Conservation (phyloP, 1,140 invertebrate species). For the Plutomurus gul region DNA sequence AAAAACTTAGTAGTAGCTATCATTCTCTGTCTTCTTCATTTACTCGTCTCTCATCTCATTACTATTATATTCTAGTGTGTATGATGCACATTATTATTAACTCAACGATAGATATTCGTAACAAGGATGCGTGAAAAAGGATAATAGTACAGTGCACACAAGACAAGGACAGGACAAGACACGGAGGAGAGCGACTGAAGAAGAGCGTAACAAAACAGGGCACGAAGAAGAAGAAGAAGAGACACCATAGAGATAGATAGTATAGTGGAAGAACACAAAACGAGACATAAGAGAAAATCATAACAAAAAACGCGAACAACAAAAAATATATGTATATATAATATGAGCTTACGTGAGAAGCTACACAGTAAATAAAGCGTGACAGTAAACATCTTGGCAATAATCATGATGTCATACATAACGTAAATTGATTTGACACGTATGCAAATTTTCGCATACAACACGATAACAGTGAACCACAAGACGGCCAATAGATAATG, state of each 20-base stretch:
- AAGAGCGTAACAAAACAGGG: no score
- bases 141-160: not conserved
- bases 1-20: not conserved
- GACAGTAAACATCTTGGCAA: not conserved
- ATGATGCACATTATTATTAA: not conserved
- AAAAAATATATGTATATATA: constrained; percentile 15
- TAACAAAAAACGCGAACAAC: constrained; percentile 10
- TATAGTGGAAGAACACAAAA: no score
- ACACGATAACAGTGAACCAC: not conserved
- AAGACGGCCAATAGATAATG: constrained; percentile 62
- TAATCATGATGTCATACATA: constrained; percentile 1
- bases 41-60: not conserved
- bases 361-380: constrained; percentile 19
- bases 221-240: no score
- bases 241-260: no score
- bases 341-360: constrained; percentile 2
- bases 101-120: not conserved
- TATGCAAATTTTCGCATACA: not conserved
- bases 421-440: not conserved
- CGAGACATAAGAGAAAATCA: not conserved
- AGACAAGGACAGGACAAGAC: not conserved
- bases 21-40: constrained; percentile 14
- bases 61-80: not conserved
- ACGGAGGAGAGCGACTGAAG: no score
- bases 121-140: not conserved